Base-by-base conservation (phyloP, 1,140 invertebrate genomes). In the Laodelphax striatellus region DNA sequence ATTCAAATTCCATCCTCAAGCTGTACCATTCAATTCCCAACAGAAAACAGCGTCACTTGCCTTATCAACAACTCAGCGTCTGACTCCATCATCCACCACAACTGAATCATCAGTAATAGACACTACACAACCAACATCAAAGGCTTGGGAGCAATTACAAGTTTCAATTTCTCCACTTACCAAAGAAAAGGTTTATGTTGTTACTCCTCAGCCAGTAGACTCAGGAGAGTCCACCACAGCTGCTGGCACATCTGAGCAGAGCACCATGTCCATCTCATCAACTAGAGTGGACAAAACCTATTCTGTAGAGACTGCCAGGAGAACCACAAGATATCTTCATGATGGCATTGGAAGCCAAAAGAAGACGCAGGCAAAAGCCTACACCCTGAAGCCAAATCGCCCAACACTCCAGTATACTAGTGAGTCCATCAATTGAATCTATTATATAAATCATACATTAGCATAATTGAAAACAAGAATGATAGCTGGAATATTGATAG, bases 111-210 rank as follows among this genome's bases (percentile, higher is more conserved):
- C 55, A 22, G 21, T 24, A 16, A 28, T 22, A 17, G 58, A 56
- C 14, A 41, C 60, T 19, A 55, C 60, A 22, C 46, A 55, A 21
- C 21, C 59, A 13, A 64, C 62, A 43, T 55, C 66, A 31, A 64
- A 65, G 24, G 38, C 76, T 2, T 87, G 85, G 84, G 79, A 82
- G 21, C 70, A 77, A 64, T 75, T 83, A 58, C 77, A 83, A 69
- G 79, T 85, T n/a, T 82, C 83, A 10, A 81, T 86, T 64, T 82
- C 84, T 2, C 79, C 84, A 31, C 71, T 82, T 43, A 86, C 83
- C 5, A 86, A 84, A 63, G 87, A 90, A 72, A 85, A 84, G 70
- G 79, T 88, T 0, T 88, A 88, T 65, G 82, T 89, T 10, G 86
- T 89, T 1, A 89, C 87, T 3, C 85, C 86, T 9, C 80, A 83